Base-by-base conservation (phyloP, 2,797 vertebrate species). In the Vespertilio murinus region DNA sequence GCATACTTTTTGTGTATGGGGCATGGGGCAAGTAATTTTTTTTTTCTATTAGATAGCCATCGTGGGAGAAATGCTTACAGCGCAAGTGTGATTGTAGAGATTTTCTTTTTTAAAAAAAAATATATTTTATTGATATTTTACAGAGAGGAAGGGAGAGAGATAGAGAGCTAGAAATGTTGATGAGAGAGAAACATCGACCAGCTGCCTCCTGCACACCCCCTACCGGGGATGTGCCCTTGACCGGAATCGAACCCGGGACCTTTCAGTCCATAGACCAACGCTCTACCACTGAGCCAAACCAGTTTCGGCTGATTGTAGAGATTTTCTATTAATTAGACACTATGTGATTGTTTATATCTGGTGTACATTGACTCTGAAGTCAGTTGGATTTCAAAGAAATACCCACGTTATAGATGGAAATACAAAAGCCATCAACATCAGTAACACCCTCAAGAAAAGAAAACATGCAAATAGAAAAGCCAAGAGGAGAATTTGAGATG, bases 311-410 rank as follows among this genome's bases (percentile, higher is more conserved):
- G 33, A 25, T 35, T 17, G 52, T 18, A 30, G 74, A 65, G 33
- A 2, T 13, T 11, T 38, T 42, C 16, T 38, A 1, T 9, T 30
- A 6, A 16, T 45, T 2, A 7, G 3, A 0, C 0, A 6, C 1
- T 13, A 9, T 20, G 4, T 5, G 22, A 49, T 38, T 8, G 22
- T 3, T 69, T 18, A 12, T 0, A 4, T 33, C 20, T 25, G 40
- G 23, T 42, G 16, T 2, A 4, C 16, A 23, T 8, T 14, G n/a
- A 35, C 6, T 6, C 42, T 33, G 11, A 9, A 13, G 30, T 59
- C 25, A 71, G 78, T 2, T 3, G 25, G 25, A 73, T 17, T 22
- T 52, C n/a, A 61, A 35, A 38, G 67, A 56, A 17, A 35, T 8
- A 3, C 11, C 54, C 38, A n/a, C 22, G 40, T 38, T 25, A 12